Evolutionary conservation across 2,113 vertebrate genomes (phyloP).

Genomic region (Empidonax traillii): DNA sequence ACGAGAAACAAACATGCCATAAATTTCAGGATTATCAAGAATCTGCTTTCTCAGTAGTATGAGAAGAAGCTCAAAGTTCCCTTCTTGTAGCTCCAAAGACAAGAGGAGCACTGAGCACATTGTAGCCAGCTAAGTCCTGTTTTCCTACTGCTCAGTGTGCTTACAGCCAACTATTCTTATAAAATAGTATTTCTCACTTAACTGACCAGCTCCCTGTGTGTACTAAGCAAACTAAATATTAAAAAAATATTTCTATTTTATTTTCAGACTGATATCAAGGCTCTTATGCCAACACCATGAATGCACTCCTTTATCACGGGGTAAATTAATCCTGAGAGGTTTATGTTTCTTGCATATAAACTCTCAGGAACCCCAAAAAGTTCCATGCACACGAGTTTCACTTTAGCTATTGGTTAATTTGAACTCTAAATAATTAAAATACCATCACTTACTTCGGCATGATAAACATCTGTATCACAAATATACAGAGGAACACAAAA

Average conservation of each 20-base stretch:
- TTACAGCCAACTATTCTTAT: not conserved
- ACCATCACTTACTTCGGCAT: constrained; percentile 78
- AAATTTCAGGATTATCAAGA: not conserved
- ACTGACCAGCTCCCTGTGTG: not conserved
- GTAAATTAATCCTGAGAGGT: not conserved
- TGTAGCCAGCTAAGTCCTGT: not conserved
- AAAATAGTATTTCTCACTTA: not conserved
- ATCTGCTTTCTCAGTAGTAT: not conserved
- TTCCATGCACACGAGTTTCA: not conserved
- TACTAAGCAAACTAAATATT: not conserved
- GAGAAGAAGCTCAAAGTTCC: not conserved
- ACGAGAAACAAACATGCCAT: not conserved
- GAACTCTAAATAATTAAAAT: not conserved
- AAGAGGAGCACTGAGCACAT: not conserved
- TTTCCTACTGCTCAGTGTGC: not conserved
- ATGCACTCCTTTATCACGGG: not conserved
- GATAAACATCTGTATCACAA: constrained; percentile 85
- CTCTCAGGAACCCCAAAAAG: not conserved
- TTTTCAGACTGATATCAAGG: not conserved
- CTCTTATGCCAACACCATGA: not conserved
- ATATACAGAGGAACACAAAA: constrained; percentile 90
- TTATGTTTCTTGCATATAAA: not conserved
- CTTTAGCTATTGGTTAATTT: not conserved
- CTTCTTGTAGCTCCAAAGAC: not conserved
- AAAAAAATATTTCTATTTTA: not conserved